These are phyloP conservation scores for Rhinolophus sinicus DNA, from an alignment of 2,113 vertebrate genomes.

Conservation along the genomic window DNA sequence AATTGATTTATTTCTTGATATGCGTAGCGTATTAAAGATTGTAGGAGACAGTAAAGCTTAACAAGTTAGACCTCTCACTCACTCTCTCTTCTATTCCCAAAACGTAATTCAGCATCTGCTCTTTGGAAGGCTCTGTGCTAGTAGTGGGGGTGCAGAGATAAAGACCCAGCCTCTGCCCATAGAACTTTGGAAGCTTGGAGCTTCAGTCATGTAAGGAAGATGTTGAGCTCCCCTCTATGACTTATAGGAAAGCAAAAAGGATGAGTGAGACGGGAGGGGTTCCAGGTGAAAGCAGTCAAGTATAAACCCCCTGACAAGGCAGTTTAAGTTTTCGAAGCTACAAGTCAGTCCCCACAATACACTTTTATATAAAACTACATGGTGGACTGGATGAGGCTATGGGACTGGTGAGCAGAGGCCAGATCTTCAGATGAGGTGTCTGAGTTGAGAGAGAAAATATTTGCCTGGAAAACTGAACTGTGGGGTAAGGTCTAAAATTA, in stretches of 20 bases:
- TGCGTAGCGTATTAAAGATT: not conserved
- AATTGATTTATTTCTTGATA: not conserved
- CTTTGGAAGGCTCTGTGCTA: not conserved
- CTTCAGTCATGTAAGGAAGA: not conserved
- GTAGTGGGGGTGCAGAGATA: not conserved
- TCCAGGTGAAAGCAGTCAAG: not conserved
- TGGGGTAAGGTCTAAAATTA: not conserved
- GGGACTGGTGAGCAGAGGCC: not conserved
- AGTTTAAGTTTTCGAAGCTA: not conserved
- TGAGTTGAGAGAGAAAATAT: not conserved
- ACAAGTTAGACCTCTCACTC: not conserved
- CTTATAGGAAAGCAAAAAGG: not conserved
- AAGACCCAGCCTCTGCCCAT: not conserved
- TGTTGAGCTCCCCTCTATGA: not conserved
- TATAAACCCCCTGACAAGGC: not conserved
- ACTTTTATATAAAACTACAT: not conserved
- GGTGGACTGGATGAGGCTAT: not conserved
- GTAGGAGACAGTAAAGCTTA: not conserved
- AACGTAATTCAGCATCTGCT: not conserved
- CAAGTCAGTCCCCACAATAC: not conserved
- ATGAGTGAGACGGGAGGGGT: not conserved
- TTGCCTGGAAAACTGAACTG: not conserved
- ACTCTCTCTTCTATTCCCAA: not conserved
- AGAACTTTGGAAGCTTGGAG: not conserved
- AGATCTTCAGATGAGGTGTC: not conserved